Percentiles rank a stretch among this genome's conserved stretches.
Conservation (phyloP, 2,113 vertebrate species). For the Oxyruncus cristatus region DNA sequence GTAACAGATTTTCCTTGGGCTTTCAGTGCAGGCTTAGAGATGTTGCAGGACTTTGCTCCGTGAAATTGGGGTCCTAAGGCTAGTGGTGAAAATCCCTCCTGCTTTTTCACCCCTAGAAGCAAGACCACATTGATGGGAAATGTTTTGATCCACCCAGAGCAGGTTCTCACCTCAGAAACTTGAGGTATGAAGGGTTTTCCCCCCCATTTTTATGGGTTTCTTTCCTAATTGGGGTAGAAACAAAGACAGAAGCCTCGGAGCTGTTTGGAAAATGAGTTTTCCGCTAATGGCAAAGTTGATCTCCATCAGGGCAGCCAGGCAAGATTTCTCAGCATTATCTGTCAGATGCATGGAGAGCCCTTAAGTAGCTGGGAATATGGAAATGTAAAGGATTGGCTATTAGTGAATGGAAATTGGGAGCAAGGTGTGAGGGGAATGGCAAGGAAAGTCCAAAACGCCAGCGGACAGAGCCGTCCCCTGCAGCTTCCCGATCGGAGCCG, state of each 20-base stretch:
- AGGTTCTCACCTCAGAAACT: not conserved
- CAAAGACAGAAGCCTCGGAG: not conserved
- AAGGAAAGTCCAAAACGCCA: not conserved
- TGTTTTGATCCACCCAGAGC: not conserved
- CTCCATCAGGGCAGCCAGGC: not conserved
- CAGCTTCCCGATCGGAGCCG: not conserved
- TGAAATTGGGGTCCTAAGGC: slow-evolving; percentile 18
- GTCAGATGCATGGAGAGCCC: not conserved
- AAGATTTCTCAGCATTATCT: not conserved
- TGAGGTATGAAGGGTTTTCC: not conserved
- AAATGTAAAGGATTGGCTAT: not conserved
- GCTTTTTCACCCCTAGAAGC: not conserved
- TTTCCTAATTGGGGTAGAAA: not conserved
- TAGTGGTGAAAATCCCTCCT: not conserved
- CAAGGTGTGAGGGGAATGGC: not conserved
- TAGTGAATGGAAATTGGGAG: not conserved
- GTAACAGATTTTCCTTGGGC: not conserved
- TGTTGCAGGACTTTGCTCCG: not conserved
- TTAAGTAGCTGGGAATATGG: not conserved
- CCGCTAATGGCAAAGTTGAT: not conserved
- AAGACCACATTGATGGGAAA: not conserved
- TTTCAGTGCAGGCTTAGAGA: not conserved
- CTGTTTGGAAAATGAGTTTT: not conserved
- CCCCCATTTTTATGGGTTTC: not conserved
- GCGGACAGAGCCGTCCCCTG: not conserved